Evolutionary conservation across 2,888 invertebrate genomes (phyloP), one percentile per base, ranked within the genome.

Genomic region (Nemapogon koenigi): DNA sequence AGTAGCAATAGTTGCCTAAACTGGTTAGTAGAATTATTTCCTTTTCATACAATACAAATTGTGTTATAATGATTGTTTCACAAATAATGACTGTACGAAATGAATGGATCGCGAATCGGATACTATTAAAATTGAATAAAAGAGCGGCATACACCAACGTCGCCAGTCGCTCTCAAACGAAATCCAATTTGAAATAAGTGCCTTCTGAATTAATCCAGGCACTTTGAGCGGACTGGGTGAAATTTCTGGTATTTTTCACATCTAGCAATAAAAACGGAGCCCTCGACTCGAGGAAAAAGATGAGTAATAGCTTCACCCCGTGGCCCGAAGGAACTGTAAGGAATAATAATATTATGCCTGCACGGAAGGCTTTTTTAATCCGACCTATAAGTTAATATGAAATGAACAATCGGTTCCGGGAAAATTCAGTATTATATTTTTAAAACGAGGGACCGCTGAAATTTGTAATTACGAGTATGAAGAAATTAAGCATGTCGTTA

Each of bases 141-240:
- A 32, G 16, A 59, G 55, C 56, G 61, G 58, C 51, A 53, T 56
- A 50, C 53, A 53, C 55, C 55, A 47, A 37, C 28, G 28, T 37
- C 37, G 37, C 26, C 51, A 59, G 55, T 59, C 62, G 60, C 59
- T 54, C 55, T 57, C 53, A 59, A 66, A 57, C 57, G 63, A 71
- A 76, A 75, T 75, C 71, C 75, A 75, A 78, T 78, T 76, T 71
- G 72, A 72, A 73, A 75, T 76, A 76, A 78, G 76, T 76, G 75
- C 72, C 67, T 66, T 65, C 67, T 67, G 76, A 78, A 76, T 78
- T 76, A 78, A 76, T 78, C 75, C 73, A 52, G 64, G 66, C 70
- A 70, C 72, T 72, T 70, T 68, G 68, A 68, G 54, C 63, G 65
- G 62, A 65, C 66, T 62, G 70, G 68, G 64, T 71, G 70, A 75